Base-by-base conservation (phyloP, 2,888 invertebrate species). In the Biston stratarius region DNA sequence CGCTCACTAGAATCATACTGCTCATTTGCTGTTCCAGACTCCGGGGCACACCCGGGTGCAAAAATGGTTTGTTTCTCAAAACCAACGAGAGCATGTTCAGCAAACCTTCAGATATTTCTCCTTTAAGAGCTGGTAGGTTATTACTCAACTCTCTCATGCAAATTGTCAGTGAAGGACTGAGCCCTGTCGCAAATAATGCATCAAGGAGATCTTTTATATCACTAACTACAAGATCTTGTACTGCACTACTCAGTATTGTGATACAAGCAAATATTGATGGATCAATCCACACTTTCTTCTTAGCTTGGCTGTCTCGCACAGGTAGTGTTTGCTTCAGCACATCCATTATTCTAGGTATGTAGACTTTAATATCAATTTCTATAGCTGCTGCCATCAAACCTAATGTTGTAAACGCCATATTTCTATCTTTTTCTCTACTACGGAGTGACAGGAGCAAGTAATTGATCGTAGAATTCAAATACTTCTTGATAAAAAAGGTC, bases 231-330 rank as follows among this genome's bases (percentile, higher is more conserved):
- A 96, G 95, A 34, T 96, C 96, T 72, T 97, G 97, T 0, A 98
- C 96, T 0, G 99, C 97, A 85, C 97, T 96, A 0, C 98, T 98
- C 8, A 99, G 89, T 74, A 99, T 94, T 38, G 98, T 98, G 33
- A 99, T 97, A 85, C 99, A 99, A 38, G 97, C 97, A 87, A 99
- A 99, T 57, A 99, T 97, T 0, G 98, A 96, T 0, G 98, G 97
- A 83, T 99, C 99, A 58, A 97, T 95, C 36, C 95, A 92, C 7
- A 95, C 88, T 72, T 96, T 95, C 79, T 97, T 97, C 83, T 97
- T 98, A 67, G 96, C 96, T 33, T 97, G 95, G 0, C 95, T 95
- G 76, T 98, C 97, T 80, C 96, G 95, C 0, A 96, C 94, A 0
- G 99, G 98, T 44, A 98, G 87, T 3, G 96, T 95, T 73, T 95